These are phyloP conservation scores for Batillaria attramentaria DNA, from an alignment of 1,140 invertebrate species.

Conservation along the genomic window DNA sequence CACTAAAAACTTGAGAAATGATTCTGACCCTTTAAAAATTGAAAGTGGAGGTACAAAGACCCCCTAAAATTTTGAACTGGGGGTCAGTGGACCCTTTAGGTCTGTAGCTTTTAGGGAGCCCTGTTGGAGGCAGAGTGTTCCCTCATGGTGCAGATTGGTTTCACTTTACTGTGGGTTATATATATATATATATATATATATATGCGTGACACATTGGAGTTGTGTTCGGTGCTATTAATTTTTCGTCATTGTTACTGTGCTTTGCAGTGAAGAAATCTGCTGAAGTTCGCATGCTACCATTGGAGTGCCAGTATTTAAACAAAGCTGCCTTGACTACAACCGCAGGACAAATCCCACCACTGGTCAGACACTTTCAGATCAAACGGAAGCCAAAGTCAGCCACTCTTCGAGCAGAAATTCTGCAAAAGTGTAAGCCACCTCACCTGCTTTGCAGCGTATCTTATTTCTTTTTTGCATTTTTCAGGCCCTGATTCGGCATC, in stretches of 20 bases:
- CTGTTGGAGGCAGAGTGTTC: too few relatives aligned
- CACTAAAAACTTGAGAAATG: too few relatives aligned
- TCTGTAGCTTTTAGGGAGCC: too few relatives aligned
- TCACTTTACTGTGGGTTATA: constrained; percentile 1
- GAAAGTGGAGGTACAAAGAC: too few relatives aligned
- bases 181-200: background rate
- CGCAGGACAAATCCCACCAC: constrained; percentile 78
- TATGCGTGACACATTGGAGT: background rate
- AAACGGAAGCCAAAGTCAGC: constrained; percentile 97
- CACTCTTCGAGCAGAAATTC: constrained; percentile 87
- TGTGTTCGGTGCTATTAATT: background rate
- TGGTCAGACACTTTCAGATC: constrained; percentile 91
- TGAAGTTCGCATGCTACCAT: constrained; percentile 88
- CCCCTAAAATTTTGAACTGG: too few relatives aligned
- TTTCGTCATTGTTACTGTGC: constrained; percentile 37
- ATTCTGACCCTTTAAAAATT: too few relatives aligned
- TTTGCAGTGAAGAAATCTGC: constrained; percentile 81
- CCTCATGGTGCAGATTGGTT: too few relatives aligned
- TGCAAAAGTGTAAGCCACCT: constrained; percentile 82
- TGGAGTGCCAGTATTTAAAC: constrained; percentile 97
- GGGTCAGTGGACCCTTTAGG: too few relatives aligned
- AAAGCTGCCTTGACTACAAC: constrained; percentile 91
- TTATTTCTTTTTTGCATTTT: constrained; percentile 19
- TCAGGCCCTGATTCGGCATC: background rate
- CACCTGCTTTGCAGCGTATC: too few relatives aligned